A percentile compares a stretch with the other conserved stretches of the same genome.
These are phyloP conservation scores for Dolichallabes microphthalmus DNA, from an alignment of 2,113 vertebrate species.

Conservation along the genomic window DNA sequence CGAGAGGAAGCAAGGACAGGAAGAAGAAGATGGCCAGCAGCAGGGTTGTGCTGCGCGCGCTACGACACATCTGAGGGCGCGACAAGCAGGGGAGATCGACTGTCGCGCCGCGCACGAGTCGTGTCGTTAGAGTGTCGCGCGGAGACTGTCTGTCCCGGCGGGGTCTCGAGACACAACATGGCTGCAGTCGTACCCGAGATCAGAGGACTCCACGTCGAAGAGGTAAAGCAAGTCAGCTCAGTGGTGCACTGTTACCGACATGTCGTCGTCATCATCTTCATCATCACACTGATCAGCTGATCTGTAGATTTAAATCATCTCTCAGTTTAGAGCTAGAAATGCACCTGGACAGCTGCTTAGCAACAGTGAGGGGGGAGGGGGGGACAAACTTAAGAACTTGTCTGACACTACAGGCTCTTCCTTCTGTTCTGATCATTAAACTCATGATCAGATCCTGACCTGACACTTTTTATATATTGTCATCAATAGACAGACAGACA, in stretches of 20 bases:
- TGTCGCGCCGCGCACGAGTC: too few species aligned
- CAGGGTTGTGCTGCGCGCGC: background rate
- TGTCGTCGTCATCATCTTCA: background rate
- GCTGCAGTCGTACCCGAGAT: conserved; percentile 65
- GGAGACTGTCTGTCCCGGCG: too few species aligned
- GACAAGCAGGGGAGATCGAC: too few species aligned
- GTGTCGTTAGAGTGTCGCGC: too few species aligned
- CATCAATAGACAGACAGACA: background rate
- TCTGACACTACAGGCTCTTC: background rate
- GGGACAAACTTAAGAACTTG: background rate
- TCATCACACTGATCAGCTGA: background rate
- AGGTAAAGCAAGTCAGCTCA: conserved; percentile 60
- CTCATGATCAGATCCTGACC: background rate
- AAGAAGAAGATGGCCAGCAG: conserved; percentile 16
- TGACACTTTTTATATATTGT: background rate
- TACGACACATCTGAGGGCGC: conserved; percentile 27
- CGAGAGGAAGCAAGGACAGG: conserved; percentile 39
- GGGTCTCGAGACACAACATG: conserved; percentile 55
- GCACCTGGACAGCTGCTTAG: background rate
- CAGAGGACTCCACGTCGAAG: conserved; percentile 70
- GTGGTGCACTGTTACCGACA: background rate
- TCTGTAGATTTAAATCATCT: background rate
- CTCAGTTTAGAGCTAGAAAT: background rate
- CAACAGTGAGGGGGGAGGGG: background rate
- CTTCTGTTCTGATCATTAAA: background rate